Evolutionary conservation across 2,113 vertebrate genomes (phyloP).

Genomic region (Chlamydotis undulata): DNA sequence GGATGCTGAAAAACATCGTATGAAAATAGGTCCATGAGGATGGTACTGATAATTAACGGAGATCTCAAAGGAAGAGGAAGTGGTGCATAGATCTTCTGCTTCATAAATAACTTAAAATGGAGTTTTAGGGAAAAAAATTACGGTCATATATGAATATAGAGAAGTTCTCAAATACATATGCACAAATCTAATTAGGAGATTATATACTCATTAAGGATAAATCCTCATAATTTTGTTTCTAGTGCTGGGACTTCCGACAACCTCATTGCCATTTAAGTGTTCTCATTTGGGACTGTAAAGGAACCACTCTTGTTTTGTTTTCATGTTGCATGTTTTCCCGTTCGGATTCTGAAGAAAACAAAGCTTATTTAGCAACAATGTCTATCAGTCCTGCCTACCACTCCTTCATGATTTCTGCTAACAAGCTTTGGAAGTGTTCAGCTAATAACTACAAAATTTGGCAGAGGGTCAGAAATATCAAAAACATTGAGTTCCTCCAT

Average conservation of each 20-base stretch:
- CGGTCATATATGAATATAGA: not conserved
- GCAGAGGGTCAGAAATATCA: not conserved
- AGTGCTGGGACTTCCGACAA: fast-evolving
- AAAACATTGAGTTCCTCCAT: not conserved
- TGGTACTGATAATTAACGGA: not conserved
- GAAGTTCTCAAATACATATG: not conserved
- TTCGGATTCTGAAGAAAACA: not conserved
- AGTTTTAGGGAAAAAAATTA: not conserved
- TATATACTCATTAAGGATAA: not conserved
- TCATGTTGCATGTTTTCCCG: not conserved
- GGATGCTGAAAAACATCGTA: not conserved
- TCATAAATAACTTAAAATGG: not conserved
- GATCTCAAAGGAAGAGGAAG: not conserved
- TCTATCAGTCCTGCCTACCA: not conserved
- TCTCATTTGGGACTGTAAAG: not conserved
- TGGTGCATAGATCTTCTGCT: not conserved
- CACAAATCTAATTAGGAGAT: not conserved
- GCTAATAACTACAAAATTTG: not conserved
- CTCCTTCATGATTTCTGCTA: not conserved
- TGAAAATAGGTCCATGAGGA: not conserved
- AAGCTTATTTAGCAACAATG: not conserved
- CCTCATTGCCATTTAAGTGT: not conserved
- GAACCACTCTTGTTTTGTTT: not conserved
- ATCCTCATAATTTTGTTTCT: not conserved
- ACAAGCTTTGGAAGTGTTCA: not conserved